Base-by-base conservation (phyloP, 2,797 vertebrate species). In the Pygocentrus nattereri region DNA sequence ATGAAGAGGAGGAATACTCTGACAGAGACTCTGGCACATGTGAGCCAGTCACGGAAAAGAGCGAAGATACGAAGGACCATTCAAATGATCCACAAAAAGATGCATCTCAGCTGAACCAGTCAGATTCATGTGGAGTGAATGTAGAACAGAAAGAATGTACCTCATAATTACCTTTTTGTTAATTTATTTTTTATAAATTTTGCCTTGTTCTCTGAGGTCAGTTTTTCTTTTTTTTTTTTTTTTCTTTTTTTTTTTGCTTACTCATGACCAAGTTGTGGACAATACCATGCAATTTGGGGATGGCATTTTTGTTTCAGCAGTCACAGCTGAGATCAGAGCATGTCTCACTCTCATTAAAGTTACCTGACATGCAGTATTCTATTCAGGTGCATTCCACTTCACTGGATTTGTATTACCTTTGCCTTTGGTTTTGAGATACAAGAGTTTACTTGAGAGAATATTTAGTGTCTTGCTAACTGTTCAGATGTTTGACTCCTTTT, bases 11-110 rank as follows among this genome's bases (percentile, higher is more conserved):
- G 0, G 88, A 85, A 5, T 88, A 91, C 25, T 92, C 87, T 0
- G 94, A 95, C 76, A 92, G 89, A 69, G 91, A 90, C 68, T 93
- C 91, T 11, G 89, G 86, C 65, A 67, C 81, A 1, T 86, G 82
- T 67, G 85, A 86, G 23, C 18, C 59, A 2, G 30, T 49, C 78
- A 18, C 74, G 64, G 73, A 86, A 56, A 81, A 86, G 67, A n/a
- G 50, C 44, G 12, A 34, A 21, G n/a, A 81, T 23, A 15, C 25
- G n/a, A 64, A 49, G 30, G 81, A 84, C 0, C 13, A 64, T 56
- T 47, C 47, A n/a, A 81, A 72, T 30, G 34, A 21, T 38, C 75
- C 62, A 16, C 76, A 71, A 56, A 69, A 78, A 73, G n/a, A 54
- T 21, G 77, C 73, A 52, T n/a, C 44, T 50, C 6, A 25, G 21